Conservation (phyloP, 2,797 vertebrate genomes). For the Cottoperca gobio region DNA sequence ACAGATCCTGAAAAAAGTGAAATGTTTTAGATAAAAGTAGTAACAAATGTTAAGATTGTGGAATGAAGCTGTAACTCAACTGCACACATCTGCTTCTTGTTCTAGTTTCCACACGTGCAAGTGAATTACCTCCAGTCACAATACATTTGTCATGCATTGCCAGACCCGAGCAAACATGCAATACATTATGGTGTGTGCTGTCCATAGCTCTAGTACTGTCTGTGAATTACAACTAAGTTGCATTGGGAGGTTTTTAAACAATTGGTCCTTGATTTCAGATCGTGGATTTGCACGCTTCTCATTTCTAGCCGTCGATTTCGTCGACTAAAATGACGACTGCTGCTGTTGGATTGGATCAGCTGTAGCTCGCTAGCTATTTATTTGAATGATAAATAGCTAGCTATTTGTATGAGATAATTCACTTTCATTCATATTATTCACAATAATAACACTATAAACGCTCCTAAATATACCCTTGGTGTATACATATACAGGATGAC, state of each 20-base stretch:
- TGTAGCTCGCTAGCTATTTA: too few species aligned
- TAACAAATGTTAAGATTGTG: conserved; percentile 22
- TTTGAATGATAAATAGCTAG: too few species aligned
- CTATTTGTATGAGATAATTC: too few species aligned
- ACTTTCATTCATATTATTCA: too few species aligned
- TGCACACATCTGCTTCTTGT: conserved; percentile 38
- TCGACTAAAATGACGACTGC: too few species aligned
- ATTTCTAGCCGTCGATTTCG: neutral
- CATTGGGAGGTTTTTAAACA: neutral
- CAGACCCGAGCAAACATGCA: conserved; percentile 26
- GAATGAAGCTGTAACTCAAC: conserved; percentile 19
- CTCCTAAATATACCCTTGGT: too few species aligned
- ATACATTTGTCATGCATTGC: conserved; percentile 24
- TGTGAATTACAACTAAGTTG: conserved; percentile 20
- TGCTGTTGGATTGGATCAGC: too few species aligned
- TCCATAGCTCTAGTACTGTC: neutral
- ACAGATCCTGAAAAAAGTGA: conserved; percentile 2
- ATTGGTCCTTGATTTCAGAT: neutral
- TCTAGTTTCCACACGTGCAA: conserved; percentile 24
- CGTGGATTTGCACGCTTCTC: neutral
- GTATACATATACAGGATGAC: neutral
- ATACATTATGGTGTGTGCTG: conserved; percentile 9
- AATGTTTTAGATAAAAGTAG: neutral
- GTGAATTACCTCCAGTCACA: conserved; percentile 17
- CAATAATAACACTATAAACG: neutral